phyloP scores from a whole-genome alignment of 1,140 invertebrate genomes.

The Macrotrachela quadricornifera region DNA sequence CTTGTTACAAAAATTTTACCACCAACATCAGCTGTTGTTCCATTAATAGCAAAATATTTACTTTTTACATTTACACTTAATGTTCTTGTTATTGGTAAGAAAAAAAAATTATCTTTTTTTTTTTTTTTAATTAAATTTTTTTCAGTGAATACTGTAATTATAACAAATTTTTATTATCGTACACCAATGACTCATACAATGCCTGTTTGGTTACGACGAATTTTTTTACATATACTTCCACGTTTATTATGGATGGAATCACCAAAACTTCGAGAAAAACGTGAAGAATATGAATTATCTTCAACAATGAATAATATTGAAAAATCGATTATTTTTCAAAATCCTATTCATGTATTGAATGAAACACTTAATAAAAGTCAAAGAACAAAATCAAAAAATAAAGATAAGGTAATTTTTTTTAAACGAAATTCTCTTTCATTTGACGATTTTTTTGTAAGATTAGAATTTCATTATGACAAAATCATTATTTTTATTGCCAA shows the following conservation, averaged over 20 bases:
- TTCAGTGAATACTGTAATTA: constrained; percentile 88
- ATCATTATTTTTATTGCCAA: too few species aligned
- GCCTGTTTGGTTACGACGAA: constrained; percentile 59
- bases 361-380: too few species aligned
- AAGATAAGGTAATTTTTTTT: too few species aligned
- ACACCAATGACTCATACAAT: constrained; percentile 51
- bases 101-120: too few species aligned
- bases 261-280: neutral
- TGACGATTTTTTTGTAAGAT: too few species aligned
- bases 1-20: constrained; percentile 93
- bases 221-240: constrained; percentile 73
- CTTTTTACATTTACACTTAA: constrained; percentile 99
- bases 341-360: too few species aligned
- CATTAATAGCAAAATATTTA: constrained; percentile 91
- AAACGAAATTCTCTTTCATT: too few species aligned
- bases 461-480: too few species aligned
- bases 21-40: constrained; percentile 86
- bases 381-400: too few species aligned
- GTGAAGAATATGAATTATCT: neutral
- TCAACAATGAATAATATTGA: too few species aligned
- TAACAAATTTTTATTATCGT: constrained; percentile 97
- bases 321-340: too few species aligned
- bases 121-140: constrained; percentile 73
- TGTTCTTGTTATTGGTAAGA: constrained; percentile 33
- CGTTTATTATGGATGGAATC: constrained; percentile 30